Evolutionary conservation across 1,140 invertebrate genomes (phyloP).

Genomic region (Solen grandis): DNA sequence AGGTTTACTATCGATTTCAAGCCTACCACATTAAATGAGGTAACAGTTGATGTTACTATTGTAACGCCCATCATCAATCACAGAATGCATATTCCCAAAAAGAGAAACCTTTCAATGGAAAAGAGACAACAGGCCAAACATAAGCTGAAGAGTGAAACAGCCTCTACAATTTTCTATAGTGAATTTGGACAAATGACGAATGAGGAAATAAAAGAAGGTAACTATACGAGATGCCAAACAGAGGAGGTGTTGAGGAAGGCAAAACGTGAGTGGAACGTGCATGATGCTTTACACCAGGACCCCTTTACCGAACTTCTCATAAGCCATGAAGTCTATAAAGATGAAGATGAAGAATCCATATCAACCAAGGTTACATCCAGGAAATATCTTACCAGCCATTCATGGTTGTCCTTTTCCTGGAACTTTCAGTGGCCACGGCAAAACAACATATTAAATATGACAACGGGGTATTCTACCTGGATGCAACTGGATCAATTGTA

Average conservation of each 20-base stretch:
- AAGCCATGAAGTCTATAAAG: background rate
- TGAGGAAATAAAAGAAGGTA: background rate
- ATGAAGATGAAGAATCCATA: background rate
- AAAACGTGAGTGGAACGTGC: background rate
- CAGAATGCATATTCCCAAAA: too few relatives aligned
- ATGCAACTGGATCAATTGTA: background rate
- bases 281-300: slow-evolving; percentile 5
- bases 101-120: too few relatives aligned
- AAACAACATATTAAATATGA: background rate
- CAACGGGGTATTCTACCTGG: background rate
- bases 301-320: slow-evolving; percentile 6
- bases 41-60: too few relatives aligned
- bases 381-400: background rate
- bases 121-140: too few relatives aligned
- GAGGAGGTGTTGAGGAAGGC: background rate
- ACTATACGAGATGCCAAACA: too few relatives aligned
- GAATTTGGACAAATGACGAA: background rate
- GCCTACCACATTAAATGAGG: too few relatives aligned
- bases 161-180: too few relatives aligned
- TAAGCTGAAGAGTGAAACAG: too few relatives aligned
- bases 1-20: too few relatives aligned
- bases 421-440: background rate
- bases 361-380: background rate
- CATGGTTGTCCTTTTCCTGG: background rate
- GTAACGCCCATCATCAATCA: too few relatives aligned